Conservation (phyloP, 2,113 vertebrate species). For the Buteo buteo region DNA sequence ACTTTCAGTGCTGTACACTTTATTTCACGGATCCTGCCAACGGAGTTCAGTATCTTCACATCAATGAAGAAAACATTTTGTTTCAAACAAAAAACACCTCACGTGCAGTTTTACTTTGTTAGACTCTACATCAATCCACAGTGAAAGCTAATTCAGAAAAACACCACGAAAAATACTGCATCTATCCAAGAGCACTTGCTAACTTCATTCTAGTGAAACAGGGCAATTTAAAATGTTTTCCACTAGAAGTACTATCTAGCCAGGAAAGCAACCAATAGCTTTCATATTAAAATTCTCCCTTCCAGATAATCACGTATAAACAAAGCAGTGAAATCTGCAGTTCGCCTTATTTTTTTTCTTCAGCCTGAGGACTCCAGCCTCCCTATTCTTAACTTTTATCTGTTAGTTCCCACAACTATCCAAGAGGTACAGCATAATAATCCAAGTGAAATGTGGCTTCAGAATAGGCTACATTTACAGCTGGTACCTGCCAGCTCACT, state of each 20-base stretch:
- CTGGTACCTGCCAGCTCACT: not conserved
- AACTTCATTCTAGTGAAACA: not conserved
- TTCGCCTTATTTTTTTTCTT: not conserved
- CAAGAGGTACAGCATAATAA: not conserved
- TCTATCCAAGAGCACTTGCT: not conserved
- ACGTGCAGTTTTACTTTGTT: not conserved
- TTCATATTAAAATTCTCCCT: not conserved
- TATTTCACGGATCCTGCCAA: not conserved
- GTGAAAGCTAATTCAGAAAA: not conserved
- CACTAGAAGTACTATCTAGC: not conserved
- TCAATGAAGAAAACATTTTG: not conserved
- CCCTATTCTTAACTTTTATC: not conserved
- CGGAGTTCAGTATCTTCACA: not conserved
- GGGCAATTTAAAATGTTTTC: not conserved
- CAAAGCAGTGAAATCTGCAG: not conserved
- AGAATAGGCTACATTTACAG: not conserved
- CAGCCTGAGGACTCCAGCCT: not conserved
- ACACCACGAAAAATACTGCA: not conserved
- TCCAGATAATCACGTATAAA: not conserved
- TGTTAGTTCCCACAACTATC: not conserved
- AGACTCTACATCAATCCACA: not conserved
- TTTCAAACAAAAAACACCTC: not conserved
- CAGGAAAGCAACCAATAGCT: not conserved
- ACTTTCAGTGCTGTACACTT: not conserved
- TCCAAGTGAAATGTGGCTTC: not conserved